Conservation (phyloP, 2,113 vertebrate species). For the Xenotilapia flavipinnis region DNA sequence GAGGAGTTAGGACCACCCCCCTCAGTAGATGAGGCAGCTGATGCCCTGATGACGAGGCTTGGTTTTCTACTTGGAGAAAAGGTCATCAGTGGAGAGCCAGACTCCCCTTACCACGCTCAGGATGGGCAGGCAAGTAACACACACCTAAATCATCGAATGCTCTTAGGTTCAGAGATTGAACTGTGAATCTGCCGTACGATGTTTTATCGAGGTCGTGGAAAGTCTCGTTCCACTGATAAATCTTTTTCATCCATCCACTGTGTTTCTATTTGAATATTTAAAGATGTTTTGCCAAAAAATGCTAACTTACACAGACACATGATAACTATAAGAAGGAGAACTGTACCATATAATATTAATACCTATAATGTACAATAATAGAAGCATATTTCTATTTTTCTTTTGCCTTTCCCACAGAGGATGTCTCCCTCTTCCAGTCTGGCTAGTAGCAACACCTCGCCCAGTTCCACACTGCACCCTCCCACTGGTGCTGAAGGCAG, state of each 20-base stretch:
- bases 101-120: constrained; percentile 70
- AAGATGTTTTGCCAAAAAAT: not conserved
- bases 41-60: constrained; percentile 94
- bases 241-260: not conserved
- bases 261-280: not conserved
- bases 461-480: constrained; percentile 86
- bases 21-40: constrained; percentile 91
- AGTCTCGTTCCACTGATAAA: not conserved
- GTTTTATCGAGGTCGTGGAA: not conserved
- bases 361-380: too few species aligned
- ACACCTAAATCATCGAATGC: not conserved
- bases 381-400: not conserved
- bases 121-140: constrained; percentile 59
- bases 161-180: not conserved
- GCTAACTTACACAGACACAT: not conserved
- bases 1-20: constrained; percentile 90
- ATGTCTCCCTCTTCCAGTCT: constrained; percentile 92
- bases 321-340: not conserved
- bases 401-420: constrained; percentile 74
- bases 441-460: constrained; percentile 88
- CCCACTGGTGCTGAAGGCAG: constrained; percentile 56
- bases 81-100: constrained; percentile 75
- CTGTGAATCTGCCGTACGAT: not conserved
- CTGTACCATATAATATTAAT: not conserved
- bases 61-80: constrained; percentile 95